Evolutionary conservation across 2,797 vertebrate species (phyloP).

Genomic region (Karalla daura): DNA sequence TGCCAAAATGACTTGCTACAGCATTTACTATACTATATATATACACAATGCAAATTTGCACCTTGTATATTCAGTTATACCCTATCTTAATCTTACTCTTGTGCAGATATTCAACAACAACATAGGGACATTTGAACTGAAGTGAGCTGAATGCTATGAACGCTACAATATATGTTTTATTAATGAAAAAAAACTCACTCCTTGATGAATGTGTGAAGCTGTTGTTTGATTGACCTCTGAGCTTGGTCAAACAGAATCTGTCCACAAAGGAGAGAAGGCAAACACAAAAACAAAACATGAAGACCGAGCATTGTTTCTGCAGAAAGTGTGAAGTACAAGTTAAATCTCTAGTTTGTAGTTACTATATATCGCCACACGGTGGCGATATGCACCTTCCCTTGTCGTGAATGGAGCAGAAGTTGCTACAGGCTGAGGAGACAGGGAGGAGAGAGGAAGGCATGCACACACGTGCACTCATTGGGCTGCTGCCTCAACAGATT

Average conservation of each 20-base stretch:
- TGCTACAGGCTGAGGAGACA: constrained; percentile 23
- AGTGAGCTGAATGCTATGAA: no score
- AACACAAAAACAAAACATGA: constrained; percentile 13
- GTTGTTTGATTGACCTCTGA: constrained; percentile 95
- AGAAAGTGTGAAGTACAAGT: background rate
- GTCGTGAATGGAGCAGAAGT: background rate
- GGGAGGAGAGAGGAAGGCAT: constrained; percentile 12
- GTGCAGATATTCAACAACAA: no score
- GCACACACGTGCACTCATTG: constrained; percentile 21
- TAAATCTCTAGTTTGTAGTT: constrained; percentile 1
- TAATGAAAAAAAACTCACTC: constrained; percentile 87
- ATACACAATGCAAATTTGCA: no score
- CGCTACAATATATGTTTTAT: background rate
- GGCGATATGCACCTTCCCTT: constrained; percentile 32
- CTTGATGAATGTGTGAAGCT: constrained; percentile 96
- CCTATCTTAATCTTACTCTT: no score
- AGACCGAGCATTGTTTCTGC: background rate
- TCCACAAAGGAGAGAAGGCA: no score
- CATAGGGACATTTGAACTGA: no score
- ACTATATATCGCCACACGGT: constrained; percentile 52
- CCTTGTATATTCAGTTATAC: no score
- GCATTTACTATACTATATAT: no score
- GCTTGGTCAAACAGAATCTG: constrained; percentile 99
- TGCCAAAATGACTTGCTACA: no score
- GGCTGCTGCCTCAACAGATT: constrained; percentile 53